These are phyloP conservation scores for Philereme vetulata DNA, from an alignment of 2,888 invertebrate genomes.

Conservation along the genomic window DNA sequence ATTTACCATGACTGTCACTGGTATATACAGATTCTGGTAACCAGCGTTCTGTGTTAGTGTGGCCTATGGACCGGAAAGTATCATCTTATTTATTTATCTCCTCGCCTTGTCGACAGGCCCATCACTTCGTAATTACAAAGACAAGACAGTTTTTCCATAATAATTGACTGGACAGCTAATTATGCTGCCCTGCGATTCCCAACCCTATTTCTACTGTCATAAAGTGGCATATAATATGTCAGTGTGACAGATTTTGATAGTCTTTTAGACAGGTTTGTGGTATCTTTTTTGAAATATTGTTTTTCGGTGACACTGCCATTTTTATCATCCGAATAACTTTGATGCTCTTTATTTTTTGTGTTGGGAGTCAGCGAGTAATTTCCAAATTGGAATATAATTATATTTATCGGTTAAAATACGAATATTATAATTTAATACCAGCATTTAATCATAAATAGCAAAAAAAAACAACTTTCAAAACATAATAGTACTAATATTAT, in stretches of 20 bases:
- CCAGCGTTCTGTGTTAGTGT: slow-evolving; percentile 4
- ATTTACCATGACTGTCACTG: too few species aligned
- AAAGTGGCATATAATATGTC: slow-evolving; percentile 30
- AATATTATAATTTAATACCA: background rate
- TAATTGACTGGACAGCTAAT: slow-evolving; percentile 66
- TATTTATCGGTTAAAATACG: too few species aligned
- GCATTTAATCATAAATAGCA: too few species aligned
- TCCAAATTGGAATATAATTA: background rate
- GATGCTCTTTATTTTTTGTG: slow-evolving; percentile 44
- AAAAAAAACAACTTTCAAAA: too few species aligned
- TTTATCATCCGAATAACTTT: slow-evolving; percentile 53
- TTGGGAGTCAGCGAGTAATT: slow-evolving; percentile 13
- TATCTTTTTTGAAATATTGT: slow-evolving; percentile 68
- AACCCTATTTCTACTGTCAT: background rate
- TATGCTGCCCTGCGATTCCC: slow-evolving; percentile 16
- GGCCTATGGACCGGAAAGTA: slow-evolving; percentile 62
- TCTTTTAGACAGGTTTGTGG: slow-evolving; percentile 48
- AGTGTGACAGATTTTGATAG: slow-evolving; percentile 37
- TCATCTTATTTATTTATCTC: slow-evolving; percentile 80
- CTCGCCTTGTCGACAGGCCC: slow-evolving; percentile 68
- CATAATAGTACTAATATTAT: too few species aligned
- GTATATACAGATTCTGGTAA: background rate
- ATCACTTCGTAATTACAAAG: slow-evolving; percentile 76
- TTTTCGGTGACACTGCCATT: slow-evolving; percentile 74
- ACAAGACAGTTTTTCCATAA: slow-evolving; percentile 73